Conservation (phyloP, 2,797 vertebrate genomes). For the Ispidina picta region DNA sequence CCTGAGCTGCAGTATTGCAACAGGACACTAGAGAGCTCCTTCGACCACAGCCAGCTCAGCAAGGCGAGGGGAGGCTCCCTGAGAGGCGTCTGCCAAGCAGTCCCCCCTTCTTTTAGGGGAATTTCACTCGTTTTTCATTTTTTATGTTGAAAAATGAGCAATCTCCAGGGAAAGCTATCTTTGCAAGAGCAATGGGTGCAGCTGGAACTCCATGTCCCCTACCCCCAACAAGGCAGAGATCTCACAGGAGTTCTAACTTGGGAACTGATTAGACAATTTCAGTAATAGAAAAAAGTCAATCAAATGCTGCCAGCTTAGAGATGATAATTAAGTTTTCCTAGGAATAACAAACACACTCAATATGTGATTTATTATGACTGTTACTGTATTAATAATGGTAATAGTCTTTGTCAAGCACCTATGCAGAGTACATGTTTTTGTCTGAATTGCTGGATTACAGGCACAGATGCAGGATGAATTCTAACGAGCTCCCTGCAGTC, state of each 20-base stretch:
- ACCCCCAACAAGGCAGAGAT: background rate
- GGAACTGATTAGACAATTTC: slow-evolving; percentile 44
- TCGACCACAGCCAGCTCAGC: background rate
- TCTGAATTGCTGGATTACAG: slow-evolving; percentile 47
- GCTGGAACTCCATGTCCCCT: background rate
- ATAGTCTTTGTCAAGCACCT: slow-evolving; percentile 38
- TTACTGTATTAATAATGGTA: slow-evolving; percentile 45
- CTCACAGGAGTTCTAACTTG: slow-evolving; percentile 5
- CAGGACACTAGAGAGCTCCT: slow-evolving; percentile 55
- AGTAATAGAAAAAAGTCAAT: slow-evolving; percentile 54
- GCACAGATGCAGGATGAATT: slow-evolving; percentile 39
- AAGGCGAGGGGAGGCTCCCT: background rate
- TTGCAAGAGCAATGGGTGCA: background rate
- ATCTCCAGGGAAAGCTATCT: background rate
- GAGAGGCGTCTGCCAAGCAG: background rate
- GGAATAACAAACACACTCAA: slow-evolving; percentile 37
- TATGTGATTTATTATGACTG: slow-evolving; percentile 51
- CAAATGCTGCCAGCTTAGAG: slow-evolving; percentile 49
- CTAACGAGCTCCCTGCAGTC: slow-evolving; percentile 54
- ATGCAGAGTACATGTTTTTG: slow-evolving; percentile 22
- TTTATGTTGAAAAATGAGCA: slow-evolving; percentile 23
- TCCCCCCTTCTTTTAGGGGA: background rate
- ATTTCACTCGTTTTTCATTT: background rate
- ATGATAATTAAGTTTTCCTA: slow-evolving; percentile 61
- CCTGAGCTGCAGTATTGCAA: background rate